phyloP scores from a whole-genome alignment of 2,888 invertebrate species.

The Apamea crenata region DNA sequence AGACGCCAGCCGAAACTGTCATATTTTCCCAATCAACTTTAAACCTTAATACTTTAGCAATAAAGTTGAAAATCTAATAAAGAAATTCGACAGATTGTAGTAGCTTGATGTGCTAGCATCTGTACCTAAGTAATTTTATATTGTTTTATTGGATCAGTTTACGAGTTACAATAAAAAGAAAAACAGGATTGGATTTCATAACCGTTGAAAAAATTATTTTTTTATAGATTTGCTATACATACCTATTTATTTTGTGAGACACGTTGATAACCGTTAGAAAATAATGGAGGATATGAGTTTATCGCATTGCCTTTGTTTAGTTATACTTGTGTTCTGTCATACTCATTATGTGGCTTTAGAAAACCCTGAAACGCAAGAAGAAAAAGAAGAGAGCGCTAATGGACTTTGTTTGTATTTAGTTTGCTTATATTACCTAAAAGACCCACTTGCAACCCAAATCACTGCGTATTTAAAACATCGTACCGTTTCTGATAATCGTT shows the following conservation, averaged over 20 bases:
- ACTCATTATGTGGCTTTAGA: constrained; percentile 27
- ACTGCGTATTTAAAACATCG: not conserved
- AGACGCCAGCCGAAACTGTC: no score
- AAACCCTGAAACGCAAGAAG: not conserved
- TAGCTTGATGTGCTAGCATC: no score
- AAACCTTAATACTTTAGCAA: no score
- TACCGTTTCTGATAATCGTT: not conserved
- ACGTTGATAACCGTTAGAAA: not conserved
- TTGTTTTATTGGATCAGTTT: constrained; percentile 30
- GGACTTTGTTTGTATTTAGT: constrained; percentile 22
- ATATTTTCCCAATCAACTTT: no score
- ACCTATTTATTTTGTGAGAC: constrained; percentile 3
- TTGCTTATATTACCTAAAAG: not conserved
- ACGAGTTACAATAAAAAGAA: constrained; percentile 47
- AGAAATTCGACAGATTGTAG: no score
- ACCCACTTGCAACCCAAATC: not conserved
- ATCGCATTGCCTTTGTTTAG: constrained; percentile 18
- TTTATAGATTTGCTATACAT: not conserved
- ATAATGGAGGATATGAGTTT: constrained; percentile 28
- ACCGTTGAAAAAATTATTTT: not conserved
- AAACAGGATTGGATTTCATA: constrained; percentile 40
- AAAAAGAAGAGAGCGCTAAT: not conserved
- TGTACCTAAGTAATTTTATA: not conserved
- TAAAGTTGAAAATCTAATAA: no score
- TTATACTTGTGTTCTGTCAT: constrained; percentile 13